Base-by-base conservation (phyloP, 2,797 vertebrate genomes). In the Crax fasciolata region DNA sequence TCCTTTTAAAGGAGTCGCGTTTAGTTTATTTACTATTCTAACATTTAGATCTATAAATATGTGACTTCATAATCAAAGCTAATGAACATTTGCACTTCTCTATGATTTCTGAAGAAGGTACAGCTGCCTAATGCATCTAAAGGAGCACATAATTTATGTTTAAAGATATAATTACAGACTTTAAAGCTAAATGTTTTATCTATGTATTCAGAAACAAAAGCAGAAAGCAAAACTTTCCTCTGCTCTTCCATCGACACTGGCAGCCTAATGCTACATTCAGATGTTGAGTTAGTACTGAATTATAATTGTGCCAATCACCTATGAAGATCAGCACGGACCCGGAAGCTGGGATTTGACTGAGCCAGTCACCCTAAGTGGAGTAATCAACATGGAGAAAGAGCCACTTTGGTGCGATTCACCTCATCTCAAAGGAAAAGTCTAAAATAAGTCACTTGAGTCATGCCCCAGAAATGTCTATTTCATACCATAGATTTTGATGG, bases 361-460 rank as follows among this genome's bases (percentile, higher is more conserved):
- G 20, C 38, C 1, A 2, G 70, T 63, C 81, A 93, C 71, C 63
- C 76, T 48, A 71, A 70, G 27, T 0, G 2, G 63, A 25, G 73
- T 48, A 76, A 96, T 67, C 90, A 92, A 8, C 3, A 2, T 48
- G 84, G 55, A 89, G 77, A 55, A 88, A 84, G 27, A 90, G 20
- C 2, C 43, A 44, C 43, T 90, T 70, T 19, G 16, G 21, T 76
- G 68, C 92, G 81, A 96, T 79, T 95, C 94, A 92, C 25, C 2
- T 79, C 43, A 76, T 73, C 74, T 39, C 1, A 0, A 66, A 87
- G 85, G 68, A 86, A 30, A 77, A 92, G 24, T 13, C 91, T 93
- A 79, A 95, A 95, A 77, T 73, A 87, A 82, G 3, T 27, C 35
- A 67, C 35, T 89, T 93, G 92, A 96, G 21, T 95, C 94, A 89